phyloP scores from a whole-genome alignment of 2,888 invertebrate genomes.

The Hipparchia semele region DNA sequence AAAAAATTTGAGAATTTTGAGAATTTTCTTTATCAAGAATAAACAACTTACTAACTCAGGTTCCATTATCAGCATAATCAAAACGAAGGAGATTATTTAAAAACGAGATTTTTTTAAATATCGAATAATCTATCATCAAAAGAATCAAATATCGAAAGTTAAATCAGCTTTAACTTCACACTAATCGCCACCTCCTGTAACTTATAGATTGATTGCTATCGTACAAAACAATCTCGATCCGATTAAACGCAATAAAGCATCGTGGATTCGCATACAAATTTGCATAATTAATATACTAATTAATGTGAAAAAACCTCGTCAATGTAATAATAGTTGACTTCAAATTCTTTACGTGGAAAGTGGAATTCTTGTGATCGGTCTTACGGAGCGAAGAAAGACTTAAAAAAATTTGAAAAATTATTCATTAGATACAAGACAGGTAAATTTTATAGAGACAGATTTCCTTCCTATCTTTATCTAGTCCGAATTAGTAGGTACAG shows the following conservation, averaged over 20 bases:
- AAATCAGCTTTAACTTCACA: not conserved
- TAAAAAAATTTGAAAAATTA: not conserved
- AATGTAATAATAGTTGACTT: constrained; percentile 61
- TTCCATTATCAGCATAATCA: not conserved
- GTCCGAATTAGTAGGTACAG: no score
- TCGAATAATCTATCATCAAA: no score
- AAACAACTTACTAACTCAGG: no score
- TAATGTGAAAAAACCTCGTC: constrained; percentile 54
- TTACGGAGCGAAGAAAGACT: not conserved
- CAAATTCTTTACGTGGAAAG: constrained; percentile 53
- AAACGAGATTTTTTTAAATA: not conserved
- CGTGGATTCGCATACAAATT: constrained; percentile 76
- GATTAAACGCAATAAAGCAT: constrained; percentile 74
- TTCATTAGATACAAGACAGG: not conserved
- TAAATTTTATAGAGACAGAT: not conserved
- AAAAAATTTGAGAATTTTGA: no score
- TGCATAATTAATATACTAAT: constrained; percentile 80
- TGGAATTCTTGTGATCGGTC: constrained; percentile 45
- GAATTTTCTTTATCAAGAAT: no score
- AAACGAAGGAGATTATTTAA: not conserved
- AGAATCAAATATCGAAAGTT: no score
- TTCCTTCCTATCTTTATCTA: not conserved
- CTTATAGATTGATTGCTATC: constrained; percentile 35
- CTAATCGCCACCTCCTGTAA: constrained; percentile 42
- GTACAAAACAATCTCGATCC: constrained; percentile 62